These are phyloP conservation scores for Rugalucina vietnamica DNA, from an alignment of 2,888 invertebrate species.

Conservation along the genomic window DNA sequence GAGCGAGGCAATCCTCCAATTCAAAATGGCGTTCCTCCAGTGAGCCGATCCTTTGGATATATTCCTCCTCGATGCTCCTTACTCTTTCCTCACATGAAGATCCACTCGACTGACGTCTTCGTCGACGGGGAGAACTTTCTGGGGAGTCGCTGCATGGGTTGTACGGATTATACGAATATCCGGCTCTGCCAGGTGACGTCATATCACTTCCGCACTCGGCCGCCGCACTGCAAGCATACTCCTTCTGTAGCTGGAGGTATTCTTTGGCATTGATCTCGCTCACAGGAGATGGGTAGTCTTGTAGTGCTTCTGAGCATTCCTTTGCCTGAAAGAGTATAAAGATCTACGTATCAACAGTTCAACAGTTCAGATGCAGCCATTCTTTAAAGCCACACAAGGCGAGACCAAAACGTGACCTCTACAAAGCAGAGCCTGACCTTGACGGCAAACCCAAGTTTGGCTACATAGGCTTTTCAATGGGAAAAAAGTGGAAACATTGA, in stretches of 20 bases:
- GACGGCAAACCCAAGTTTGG: no score
- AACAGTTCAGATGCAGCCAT: no score
- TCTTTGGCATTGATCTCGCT: conserved; percentile 15
- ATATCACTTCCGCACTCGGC: not conserved
- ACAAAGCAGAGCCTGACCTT: no score
- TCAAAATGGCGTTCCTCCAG: conserved; percentile 57
- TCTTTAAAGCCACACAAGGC: no score
- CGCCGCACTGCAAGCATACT: not conserved
- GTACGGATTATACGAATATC: not conserved
- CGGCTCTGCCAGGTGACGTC: not conserved
- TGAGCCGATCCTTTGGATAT: conserved; percentile 53
- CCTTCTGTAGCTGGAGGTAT: not conserved
- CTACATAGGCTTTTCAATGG: no score
- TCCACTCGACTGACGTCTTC: not conserved
- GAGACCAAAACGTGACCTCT: no score
- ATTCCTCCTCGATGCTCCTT: conserved; percentile 59
- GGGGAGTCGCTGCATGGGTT: not conserved
- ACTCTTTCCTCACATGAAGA: conserved; percentile 42
- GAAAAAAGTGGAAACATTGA: no score
- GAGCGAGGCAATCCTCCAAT: conserved; percentile 52
- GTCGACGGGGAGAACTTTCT: not conserved
- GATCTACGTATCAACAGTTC: no score
- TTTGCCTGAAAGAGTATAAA: conserved; percentile 3
- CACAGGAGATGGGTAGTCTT: conserved; percentile 10
- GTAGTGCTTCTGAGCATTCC: not conserved